A percentile compares a stretch with the other conserved stretches of the same genome.
These are phyloP conservation scores for Druon quercuslanigerum DNA, from an alignment of 1,140 invertebrate species.

Conservation along the genomic window DNA sequence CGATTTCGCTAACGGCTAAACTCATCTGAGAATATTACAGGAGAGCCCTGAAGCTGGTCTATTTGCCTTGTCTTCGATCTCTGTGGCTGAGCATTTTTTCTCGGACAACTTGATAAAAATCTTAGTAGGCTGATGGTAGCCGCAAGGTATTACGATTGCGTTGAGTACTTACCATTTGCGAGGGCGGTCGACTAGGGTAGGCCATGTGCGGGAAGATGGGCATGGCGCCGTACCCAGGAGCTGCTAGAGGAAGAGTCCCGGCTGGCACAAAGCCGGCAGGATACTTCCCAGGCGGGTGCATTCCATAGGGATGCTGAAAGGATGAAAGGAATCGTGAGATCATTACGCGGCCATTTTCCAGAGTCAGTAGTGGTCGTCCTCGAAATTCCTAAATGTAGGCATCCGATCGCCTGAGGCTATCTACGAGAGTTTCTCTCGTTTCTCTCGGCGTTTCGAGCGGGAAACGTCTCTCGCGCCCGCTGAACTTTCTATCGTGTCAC, in stretches of 20 bases:
- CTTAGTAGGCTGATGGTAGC: background rate
- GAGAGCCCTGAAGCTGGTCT: too few species aligned
- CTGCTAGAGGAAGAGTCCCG: slow-evolving; percentile 58
- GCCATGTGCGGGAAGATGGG: slow-evolving; percentile 65
- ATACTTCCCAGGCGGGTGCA: slow-evolving; percentile 65
- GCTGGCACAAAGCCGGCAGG: slow-evolving; percentile 62
- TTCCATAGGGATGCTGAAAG: slow-evolving; percentile 66
- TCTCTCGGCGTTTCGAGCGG: slow-evolving; percentile 41
- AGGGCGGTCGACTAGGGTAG: slow-evolving; percentile 62
- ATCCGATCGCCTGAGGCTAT: slow-evolving; percentile 51
- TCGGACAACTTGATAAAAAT: background rate
- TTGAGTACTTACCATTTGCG: slow-evolving; percentile 65
- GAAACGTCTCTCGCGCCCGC: slow-evolving; percentile 43
- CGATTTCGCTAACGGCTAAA: too few species aligned
- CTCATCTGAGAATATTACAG: too few species aligned
- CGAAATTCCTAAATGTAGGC: slow-evolving; percentile 60
- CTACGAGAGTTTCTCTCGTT: slow-evolving; percentile 43
- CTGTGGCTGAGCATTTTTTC: background rate
- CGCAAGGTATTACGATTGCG: background rate
- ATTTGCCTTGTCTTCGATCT: background rate
- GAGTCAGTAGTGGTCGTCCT: slow-evolving; percentile 48
- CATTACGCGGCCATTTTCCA: slow-evolving; percentile 16
- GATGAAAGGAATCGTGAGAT: slow-evolving; percentile 41
- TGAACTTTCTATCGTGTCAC: slow-evolving; percentile 67
- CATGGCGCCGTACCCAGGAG: slow-evolving; percentile 63